These are phyloP conservation scores for Phaethornis superciliosus DNA, from an alignment of 2,113 vertebrate genomes.

Conservation along the genomic window DNA sequence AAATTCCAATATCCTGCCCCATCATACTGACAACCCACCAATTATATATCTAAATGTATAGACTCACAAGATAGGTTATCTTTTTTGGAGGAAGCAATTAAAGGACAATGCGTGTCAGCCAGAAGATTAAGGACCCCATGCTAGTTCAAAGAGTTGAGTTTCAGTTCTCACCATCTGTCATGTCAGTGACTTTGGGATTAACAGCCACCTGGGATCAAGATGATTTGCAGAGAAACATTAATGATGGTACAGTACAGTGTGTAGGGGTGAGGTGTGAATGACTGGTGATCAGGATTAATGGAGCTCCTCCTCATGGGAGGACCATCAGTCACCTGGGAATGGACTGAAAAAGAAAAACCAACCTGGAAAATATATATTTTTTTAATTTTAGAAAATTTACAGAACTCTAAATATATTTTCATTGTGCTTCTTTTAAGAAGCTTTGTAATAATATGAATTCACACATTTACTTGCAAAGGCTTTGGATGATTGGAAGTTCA, in stretches of 20 bases:
- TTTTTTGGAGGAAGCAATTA: constrained; percentile 23
- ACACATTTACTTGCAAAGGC: neutral
- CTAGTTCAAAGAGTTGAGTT: neutral
- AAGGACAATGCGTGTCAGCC: neutral
- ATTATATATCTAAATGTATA: neutral
- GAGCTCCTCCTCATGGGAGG: neutral
- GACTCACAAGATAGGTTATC: neutral
- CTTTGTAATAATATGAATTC: neutral
- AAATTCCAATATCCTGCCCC: neutral
- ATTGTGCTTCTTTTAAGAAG: neutral
- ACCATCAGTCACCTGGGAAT: neutral
- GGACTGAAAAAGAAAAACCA: neutral
- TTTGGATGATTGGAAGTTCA: neutral
- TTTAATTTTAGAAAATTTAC: neutral
- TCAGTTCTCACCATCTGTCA: neutral
- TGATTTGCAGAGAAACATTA: neutral
- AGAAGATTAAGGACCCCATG: constrained; percentile 6
- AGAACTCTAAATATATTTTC: neutral
- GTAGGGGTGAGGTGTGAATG: neutral
- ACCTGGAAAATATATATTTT: neutral
- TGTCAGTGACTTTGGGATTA: neutral
- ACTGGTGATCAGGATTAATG: neutral
- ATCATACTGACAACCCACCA: neutral
- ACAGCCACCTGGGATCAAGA: neutral
- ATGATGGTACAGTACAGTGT: neutral